Percentiles rank a stretch among this genome's conserved stretches.
Evolutionary conservation across 2,113 vertebrate genomes (phyloP).

Genomic region (Platichthys stellatus): DNA sequence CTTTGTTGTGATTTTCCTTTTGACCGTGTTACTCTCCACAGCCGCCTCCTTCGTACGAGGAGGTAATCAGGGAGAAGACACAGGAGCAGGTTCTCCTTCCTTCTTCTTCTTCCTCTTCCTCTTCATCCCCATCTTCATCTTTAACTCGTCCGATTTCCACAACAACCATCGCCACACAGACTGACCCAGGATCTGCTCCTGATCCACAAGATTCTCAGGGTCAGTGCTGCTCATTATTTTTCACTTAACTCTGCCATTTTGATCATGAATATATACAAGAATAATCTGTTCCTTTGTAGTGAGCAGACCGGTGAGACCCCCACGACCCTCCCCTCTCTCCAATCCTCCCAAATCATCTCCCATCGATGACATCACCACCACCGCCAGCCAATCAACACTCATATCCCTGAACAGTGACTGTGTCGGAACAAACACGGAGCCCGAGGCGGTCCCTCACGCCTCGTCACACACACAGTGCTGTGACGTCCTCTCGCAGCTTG

Average conservation of each 20-base stretch:
- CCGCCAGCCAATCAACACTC: conserved; percentile 20
- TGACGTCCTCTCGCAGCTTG: conserved; percentile 15
- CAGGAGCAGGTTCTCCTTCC: conserved; percentile 87
- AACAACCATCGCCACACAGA: conserved; percentile 93
- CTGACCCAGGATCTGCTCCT: conserved; percentile 83
- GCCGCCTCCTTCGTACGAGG: conserved; percentile 97
- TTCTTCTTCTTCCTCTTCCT: conserved; percentile 27
- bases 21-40: conserved; percentile 51
- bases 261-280: neutral
- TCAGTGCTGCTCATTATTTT: neutral
- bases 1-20: neutral
- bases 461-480: conserved; percentile 59
- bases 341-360: conserved; percentile 50
- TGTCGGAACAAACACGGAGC: neutral
- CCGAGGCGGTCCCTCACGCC: conserved; percentile 10
- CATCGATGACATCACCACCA: conserved; percentile 23
- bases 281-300: conserved; percentile 32
- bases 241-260: neutral
- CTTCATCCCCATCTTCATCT: neutral
- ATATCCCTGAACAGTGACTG: neutral
- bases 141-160: conserved; percentile 66
- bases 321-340: conserved; percentile 75
- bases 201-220: conserved; percentile 31
- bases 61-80: conserved; percentile 97
- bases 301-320: conserved; percentile 84